Evolutionary conservation across 2,888 invertebrate species (phyloP).

Genomic region (Calameuta filiformis): DNA sequence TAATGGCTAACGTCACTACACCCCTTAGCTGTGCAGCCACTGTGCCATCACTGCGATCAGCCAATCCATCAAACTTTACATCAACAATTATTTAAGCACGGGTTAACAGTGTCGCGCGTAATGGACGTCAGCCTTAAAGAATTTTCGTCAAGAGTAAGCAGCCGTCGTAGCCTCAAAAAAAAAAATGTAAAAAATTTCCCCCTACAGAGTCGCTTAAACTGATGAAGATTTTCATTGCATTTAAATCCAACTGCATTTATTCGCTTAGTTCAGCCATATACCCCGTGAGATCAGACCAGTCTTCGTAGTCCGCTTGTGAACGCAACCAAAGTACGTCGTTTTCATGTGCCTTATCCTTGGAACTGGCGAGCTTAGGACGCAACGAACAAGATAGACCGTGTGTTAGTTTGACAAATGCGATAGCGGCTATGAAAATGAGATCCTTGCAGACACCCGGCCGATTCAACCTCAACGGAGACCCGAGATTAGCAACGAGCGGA

Average conservation of each 20-base stretch:
- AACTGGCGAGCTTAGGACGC: not conserved
- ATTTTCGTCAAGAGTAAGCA: not conserved
- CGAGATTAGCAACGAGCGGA: conserved; percentile 42
- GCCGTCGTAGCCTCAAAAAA: not conserved
- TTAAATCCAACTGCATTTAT: not conserved
- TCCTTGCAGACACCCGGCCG: conserved; percentile 13
- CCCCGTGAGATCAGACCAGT: not conserved
- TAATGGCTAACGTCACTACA: not conserved
- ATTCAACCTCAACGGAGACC: conserved; percentile 19
- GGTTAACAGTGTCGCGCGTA: not conserved
- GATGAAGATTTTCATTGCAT: not conserved
- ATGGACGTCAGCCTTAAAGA: not conserved
- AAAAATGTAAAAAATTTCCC: not conserved
- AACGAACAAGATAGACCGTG: conserved; percentile 1
- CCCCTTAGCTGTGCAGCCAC: not conserved
- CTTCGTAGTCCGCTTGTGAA: not conserved
- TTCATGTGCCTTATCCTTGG: not conserved
- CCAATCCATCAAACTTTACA: not conserved
- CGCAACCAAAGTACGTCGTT: not conserved
- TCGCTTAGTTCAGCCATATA: not conserved
- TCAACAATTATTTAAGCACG: not conserved
- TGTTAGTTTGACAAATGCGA: conserved; percentile 19
- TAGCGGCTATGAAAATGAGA: conserved; percentile 18
- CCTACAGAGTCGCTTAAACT: not conserved
- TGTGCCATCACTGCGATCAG: not conserved